Evolutionary conservation across 2,797 vertebrate genomes (phyloP), one percentile per base, ranked within the genome.

Genomic region (Cyclopterus lumpus): DNA sequence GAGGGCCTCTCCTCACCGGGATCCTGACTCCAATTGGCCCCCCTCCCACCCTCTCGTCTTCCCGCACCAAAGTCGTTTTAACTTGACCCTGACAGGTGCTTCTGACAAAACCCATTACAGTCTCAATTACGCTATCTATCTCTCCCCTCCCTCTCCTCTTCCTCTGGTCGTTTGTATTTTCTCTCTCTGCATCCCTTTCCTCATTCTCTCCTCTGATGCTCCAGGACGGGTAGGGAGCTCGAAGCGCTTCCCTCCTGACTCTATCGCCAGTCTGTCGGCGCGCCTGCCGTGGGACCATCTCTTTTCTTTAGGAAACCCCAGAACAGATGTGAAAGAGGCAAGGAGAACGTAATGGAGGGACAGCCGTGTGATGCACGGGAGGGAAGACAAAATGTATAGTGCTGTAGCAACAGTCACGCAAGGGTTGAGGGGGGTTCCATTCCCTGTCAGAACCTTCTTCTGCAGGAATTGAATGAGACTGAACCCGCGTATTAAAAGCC

Each of bases 91-190:
- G 91, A 94, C 93, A 94, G 93, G 92, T 92, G 91, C 92, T 93
- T 82, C 93, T 92, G 94, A 94, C 94, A 93, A 94, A 93, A 94
- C 87, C 90, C 88, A 93, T 95, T 94, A 95, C 82, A 85, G 62
- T 91, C 88, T 92, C 92, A 93, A 93, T 94, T 94, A 93, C 79
- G 62, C 89, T 76, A 78, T 90, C 83, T 83, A 60, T 82, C 83
- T 82, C 75, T 67, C 82, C n/a, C 9, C 9, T 3, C 18, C 9
- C 48, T 5, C 79, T 69, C 72, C 38, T 73, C 32, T 59, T 71
- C 72, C 48, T 49, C 64, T 22, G 4, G 74, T 81, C 46, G 14
- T 81, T 80, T 85, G 58, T 75, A 67, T 74, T 34, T 75, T 57
- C 22, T 42, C 62, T 79, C 70, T 58, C 22, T 2, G 77, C 71